These are phyloP conservation scores for Hydrolagus affinis DNA, from an alignment of 2,113 vertebrate species.

Conservation along the genomic window DNA sequence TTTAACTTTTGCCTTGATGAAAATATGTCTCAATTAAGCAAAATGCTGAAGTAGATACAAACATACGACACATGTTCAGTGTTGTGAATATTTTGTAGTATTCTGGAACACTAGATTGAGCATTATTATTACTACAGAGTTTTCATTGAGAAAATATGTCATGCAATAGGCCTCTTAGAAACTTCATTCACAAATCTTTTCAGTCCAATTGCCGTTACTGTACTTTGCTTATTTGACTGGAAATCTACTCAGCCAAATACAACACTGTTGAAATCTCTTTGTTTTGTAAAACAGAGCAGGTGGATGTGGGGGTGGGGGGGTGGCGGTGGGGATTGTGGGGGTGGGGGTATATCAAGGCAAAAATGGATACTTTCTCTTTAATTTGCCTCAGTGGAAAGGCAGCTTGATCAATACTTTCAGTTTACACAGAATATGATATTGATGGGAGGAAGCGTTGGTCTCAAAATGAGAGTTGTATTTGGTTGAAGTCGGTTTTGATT, in stretches of 20 bases:
- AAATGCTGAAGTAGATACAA: not conserved
- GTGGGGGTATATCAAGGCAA: not conserved
- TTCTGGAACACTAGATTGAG: not conserved
- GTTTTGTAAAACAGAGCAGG: not conserved
- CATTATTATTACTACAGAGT: not conserved
- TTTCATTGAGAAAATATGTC: not conserved
- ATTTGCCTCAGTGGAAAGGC: not conserved
- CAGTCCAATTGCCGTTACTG: not conserved
- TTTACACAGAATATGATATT: not conserved
- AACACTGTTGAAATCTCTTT: not conserved
- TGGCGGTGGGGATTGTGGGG: not conserved
- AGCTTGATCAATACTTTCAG: constrained; percentile 5
- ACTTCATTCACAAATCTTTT: not conserved
- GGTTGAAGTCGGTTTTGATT: no score
- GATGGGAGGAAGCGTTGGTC: not conserved
- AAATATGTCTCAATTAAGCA: not conserved
- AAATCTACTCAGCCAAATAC: not conserved
- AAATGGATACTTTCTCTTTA: not conserved
- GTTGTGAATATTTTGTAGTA: not conserved
- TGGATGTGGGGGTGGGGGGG: not conserved
- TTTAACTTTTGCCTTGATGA: not conserved
- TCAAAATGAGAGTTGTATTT: no score
- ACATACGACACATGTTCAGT: not conserved
- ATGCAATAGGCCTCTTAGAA: not conserved
- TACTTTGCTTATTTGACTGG: not conserved